A percentile compares a stretch with the other conserved stretches of the same genome.
These are phyloP conservation scores for Patella caerulea DNA, from an alignment of 2,888 invertebrate genomes.

Conservation along the genomic window DNA sequence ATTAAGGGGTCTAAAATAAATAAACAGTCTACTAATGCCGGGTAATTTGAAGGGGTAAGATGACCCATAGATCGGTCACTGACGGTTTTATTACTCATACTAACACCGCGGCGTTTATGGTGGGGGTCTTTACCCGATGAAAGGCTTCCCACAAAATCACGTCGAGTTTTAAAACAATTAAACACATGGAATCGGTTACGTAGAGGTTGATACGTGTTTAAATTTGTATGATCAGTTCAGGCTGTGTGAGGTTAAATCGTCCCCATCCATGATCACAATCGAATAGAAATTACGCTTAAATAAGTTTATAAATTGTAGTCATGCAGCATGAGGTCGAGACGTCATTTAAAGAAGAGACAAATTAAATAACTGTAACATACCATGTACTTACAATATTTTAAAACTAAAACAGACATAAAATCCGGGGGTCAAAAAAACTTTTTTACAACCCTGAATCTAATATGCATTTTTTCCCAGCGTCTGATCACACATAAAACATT, in stretches of 20 bases:
- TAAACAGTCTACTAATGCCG: background rate
- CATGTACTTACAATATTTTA: too few species aligned
- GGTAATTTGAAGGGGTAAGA: background rate
- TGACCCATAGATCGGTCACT: background rate
- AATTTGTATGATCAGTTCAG: background rate
- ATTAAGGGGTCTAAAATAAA: constrained; percentile 8
- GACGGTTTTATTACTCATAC: background rate
- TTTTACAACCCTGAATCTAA: too few species aligned
- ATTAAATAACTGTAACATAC: too few species aligned
- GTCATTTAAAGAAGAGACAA: too few species aligned
- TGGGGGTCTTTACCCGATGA: background rate
- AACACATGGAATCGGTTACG: background rate
- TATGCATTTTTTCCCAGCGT: too few species aligned
- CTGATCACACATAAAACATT: too few species aligned
- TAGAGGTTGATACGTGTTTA: background rate
- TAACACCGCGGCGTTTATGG: background rate
- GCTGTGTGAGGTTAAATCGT: background rate
- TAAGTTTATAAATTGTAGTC: too few species aligned
- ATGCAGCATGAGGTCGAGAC: too few species aligned
- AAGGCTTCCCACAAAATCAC: background rate
- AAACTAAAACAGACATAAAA: too few species aligned
- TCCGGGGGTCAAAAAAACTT: too few species aligned
- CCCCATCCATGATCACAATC: background rate
- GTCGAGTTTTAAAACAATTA: background rate
- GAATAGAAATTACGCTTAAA: too few species aligned